phyloP scores from a whole-genome alignment of 2,797 vertebrate genomes.

The Pygocentrus nattereri region DNA sequence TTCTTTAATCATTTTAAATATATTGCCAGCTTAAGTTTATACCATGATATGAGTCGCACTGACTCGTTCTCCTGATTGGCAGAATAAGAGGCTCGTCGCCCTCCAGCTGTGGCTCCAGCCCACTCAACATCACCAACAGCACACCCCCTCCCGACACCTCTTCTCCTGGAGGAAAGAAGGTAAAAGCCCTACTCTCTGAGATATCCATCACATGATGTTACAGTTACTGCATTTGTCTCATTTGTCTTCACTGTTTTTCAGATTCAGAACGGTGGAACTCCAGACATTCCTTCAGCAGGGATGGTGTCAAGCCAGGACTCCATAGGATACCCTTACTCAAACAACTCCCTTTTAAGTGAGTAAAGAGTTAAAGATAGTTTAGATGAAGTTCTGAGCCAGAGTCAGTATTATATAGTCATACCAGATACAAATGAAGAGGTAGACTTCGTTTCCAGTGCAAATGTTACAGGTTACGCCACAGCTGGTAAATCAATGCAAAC shows the following conservation, averaged over 20 bases:
- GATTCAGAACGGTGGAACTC: slow-evolving; percentile 93
- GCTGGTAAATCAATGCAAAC: no score
- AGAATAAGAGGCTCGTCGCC: slow-evolving; percentile 96
- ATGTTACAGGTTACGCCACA: no score
- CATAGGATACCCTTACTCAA: slow-evolving; percentile 92
- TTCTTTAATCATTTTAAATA: no score
- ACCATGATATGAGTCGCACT: not conserved
- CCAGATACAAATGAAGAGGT: no score
- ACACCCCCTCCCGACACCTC: slow-evolving; percentile 93
- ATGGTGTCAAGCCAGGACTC: slow-evolving; percentile 88
- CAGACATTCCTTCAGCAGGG: slow-evolving; percentile 88
- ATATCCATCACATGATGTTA: not conserved
- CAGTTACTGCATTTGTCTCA: not conserved
- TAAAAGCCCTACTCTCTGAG: slow-evolving; percentile 55
- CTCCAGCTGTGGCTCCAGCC: slow-evolving; percentile 96
- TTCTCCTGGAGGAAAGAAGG: slow-evolving; percentile 94
- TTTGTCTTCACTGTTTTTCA: slow-evolving; percentile 56
- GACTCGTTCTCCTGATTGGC: slow-evolving; percentile 15
- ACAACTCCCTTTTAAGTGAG: slow-evolving; percentile 94
- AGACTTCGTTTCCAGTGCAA: no score
- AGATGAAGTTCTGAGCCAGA: no score
- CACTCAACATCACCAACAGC: slow-evolving; percentile 91
- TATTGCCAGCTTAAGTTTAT: not conserved
- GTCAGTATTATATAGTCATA: not conserved
- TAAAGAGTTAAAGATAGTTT: not conserved